Evolutionary conservation across 1,140 invertebrate genomes (phyloP), one percentile per base, ranked within the genome.

Genomic region (Caligus rogercresseyi): DNA sequence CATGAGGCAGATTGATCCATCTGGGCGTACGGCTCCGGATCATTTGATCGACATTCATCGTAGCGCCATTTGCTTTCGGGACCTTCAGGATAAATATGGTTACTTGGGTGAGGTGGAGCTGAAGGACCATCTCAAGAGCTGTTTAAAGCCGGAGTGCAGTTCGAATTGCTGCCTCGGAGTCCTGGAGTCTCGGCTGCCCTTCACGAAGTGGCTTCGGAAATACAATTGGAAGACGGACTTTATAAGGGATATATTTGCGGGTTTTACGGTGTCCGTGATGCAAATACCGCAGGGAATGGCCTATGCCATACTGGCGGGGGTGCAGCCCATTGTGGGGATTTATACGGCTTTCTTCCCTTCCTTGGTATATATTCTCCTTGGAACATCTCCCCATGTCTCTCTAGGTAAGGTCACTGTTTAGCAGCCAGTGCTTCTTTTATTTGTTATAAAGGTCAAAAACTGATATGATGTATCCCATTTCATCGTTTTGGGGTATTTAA

Each of bases 271-370:
- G 3, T 86, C 86, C n/a, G 82, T 93, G 64, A 87, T 94, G 83
- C 88, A 93, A 69, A 89, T 94, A 71, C 89, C 89, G 0, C 90
- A 93, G 78, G 87, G 85, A 64, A 88, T 94, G 84, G 89, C 88
- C 0, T 96, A 95, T 75, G 87, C 87, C 4, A 73, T 95, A 58
- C 72, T 96, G 53, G 88, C 85, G 0, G 84, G 85, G 65, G 81
- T 94, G 1, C 83, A 85, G 0, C 85, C 92, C 0, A 84, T 94
- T 25, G 80, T 85, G 61, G 93, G 93, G 3, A 80, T 97, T 1
- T 95, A 95, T 72, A 91, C 92, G 80, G 90, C 89, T 0, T 89
- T 96, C 68, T 93, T 95, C 74, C 89, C 91, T 1, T 83, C 89
- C 0, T 71, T 96, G 0, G 76, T 93, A 3, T 97, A 97, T 72